Evolutionary conservation across 2,113 vertebrate species (phyloP).

Genomic region (Periophthalmodon schlosseri): DNA sequence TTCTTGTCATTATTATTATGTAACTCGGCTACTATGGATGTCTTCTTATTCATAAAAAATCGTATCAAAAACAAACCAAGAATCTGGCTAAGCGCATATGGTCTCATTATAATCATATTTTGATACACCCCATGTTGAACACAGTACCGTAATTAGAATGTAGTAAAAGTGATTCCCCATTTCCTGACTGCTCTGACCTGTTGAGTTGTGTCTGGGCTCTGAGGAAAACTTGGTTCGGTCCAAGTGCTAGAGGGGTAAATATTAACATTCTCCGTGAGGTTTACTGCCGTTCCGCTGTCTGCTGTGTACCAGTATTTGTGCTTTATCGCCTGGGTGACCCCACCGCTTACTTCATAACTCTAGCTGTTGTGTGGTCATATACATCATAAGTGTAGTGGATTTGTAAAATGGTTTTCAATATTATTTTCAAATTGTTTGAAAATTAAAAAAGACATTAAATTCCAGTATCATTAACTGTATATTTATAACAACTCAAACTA

Average conservation of each 20-base stretch:
- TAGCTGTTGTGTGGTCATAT: conserved; percentile 19
- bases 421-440: neutral
- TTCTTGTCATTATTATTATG: conserved; percentile 44
- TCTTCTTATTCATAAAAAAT: conserved; percentile 4
- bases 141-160: neutral
- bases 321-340: conserved; percentile 49
- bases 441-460: no score
- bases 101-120: neutral
- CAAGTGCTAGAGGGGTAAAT: conserved; percentile 58
- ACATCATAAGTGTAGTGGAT: neutral
- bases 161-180: neutral
- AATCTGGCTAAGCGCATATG: neutral
- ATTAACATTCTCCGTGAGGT: conserved; percentile 66
- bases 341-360: conserved; percentile 30
- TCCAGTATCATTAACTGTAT: no score
- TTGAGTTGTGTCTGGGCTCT: conserved; percentile 22
- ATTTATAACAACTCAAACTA: no score
- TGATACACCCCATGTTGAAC: neutral
- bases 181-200: conserved; percentile 11
- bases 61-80: neutral
- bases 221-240: conserved; percentile 61
- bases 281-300: conserved; percentile 51
- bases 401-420: neutral
- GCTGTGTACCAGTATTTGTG: conserved; percentile 55
- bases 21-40: neutral